Percentiles rank a stretch among this genome's conserved stretches.
Evolutionary conservation across 2,113 vertebrate species (phyloP).

Genomic region (Axis porcinus): DNA sequence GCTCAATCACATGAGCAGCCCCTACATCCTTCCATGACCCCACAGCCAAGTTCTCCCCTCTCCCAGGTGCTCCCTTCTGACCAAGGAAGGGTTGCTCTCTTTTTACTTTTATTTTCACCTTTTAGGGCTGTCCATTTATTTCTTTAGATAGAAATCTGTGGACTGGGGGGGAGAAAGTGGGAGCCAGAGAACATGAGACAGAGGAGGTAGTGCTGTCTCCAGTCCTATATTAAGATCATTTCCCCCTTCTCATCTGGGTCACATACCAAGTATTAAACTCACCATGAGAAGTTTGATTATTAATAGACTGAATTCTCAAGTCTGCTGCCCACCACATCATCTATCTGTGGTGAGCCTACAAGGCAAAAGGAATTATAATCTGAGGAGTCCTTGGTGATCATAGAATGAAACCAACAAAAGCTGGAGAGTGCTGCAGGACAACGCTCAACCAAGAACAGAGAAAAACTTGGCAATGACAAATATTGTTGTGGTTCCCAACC

Average conservation of each 20-base stretch:
- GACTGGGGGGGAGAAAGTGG: no score
- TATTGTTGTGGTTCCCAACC: rapidly evolving
- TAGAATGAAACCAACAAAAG: not conserved
- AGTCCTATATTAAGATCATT: not conserved
- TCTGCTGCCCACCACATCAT: not conserved
- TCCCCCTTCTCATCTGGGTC: not conserved
- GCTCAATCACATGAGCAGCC: not conserved
- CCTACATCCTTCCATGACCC: not conserved
- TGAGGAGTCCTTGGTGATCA: not conserved
- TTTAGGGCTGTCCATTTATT: not conserved
- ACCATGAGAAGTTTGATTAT: not conserved
- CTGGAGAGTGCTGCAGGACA: not conserved
- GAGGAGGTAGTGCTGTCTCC: not conserved
- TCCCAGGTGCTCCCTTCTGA: not conserved
- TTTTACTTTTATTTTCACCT: not conserved
- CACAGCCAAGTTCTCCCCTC: not conserved
- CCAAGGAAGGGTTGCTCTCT: not conserved
- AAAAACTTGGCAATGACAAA: not conserved
- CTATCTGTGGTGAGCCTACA: not conserved
- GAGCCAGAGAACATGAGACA: no score
- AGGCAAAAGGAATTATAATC: not conserved
- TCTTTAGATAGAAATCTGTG: not conserved
- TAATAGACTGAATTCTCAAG: not conserved
- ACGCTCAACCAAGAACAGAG: not conserved
- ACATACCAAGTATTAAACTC: not conserved